Percentiles rank a stretch among this genome's conserved stretches.
phyloP scores from a whole-genome alignment of 2,888 invertebrate genomes.

The Drosophila fungiperda region DNA sequence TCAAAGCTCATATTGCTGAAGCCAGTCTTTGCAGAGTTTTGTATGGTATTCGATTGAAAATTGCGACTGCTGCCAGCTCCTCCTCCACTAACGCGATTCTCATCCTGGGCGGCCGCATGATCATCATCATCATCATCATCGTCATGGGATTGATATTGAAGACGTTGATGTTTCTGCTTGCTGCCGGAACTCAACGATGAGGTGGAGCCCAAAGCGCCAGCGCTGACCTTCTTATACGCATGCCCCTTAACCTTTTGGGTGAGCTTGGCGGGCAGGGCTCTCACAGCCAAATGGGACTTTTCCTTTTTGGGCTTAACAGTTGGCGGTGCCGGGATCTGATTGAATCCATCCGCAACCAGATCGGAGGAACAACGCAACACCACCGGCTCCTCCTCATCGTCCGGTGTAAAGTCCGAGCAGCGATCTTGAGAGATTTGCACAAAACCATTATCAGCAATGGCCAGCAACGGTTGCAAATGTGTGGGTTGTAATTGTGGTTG shows the following conservation, averaged over 20 bases:
- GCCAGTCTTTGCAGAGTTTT: conserved; percentile 86
- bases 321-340: conserved; percentile 9
- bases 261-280: conserved; percentile 84
- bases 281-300: conserved; percentile 83
- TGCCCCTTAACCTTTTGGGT: conserved; percentile 84
- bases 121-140: conserved; percentile 72
- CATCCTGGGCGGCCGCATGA: conserved; percentile 32
- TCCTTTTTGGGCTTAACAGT: conserved; percentile 82
- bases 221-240: conserved; percentile 83
- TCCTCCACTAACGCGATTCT: conserved; percentile 43
- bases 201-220: conserved; percentile 73
- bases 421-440: conserved; percentile 83
- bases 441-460: conserved; percentile 84
- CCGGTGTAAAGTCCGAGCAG: conserved; percentile 84
- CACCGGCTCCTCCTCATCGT: conserved; percentile 84
- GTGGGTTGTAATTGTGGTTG: conserved; percentile 41
- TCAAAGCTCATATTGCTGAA: conserved; percentile 92
- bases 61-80: conserved; percentile 54
- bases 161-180: conserved; percentile 81
- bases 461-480: conserved; percentile 72
- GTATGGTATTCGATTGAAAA: conserved; percentile 84
- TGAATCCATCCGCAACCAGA: conserved; percentile 53
- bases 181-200: conserved; percentile 73
- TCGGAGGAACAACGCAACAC: conserved; percentile 76
- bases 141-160: conserved; percentile 79